Evolutionary conservation across 2,888 invertebrate species (phyloP), one percentile per base, ranked within the genome.

Genomic region (Cheilosia soror): DNA sequence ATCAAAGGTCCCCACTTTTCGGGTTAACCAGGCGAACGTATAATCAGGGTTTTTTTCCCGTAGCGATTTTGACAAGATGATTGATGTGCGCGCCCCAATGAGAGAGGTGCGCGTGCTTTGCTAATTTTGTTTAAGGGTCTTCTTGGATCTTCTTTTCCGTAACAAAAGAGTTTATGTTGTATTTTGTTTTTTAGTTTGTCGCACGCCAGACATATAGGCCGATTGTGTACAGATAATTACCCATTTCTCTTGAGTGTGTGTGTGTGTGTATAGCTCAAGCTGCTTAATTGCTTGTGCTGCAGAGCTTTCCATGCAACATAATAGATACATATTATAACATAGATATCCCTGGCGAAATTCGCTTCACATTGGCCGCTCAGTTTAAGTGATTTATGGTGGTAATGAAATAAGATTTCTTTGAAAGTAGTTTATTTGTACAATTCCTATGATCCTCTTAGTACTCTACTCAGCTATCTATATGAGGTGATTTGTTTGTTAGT

Each of bases 31-130:
- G 76, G 55, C 76, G 55, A 81, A 85, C 85, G 76, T 85, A 81
- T 85, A 81, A 85, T 85, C 85, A 81, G 66, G 40, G 2, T 29
- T 40, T 33, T 81, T 77, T 57, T 60, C 77, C 82, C 69, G 75
- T 87, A 76, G 79, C 82, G 88, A 86, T 87, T 88, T 87, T 88
- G 88, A 88, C 88, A 88, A 88, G 88, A 87, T 89, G 89, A 89
- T 89, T 89, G 88, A 89, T 89, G 88, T 87, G 87, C 87, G 85
- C 87, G 87, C 87, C 87, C 51, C 83, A 86, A 87, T 85, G 72
- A 72, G 81, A 80, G 63, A 81, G 81, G 76, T 85, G 87, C 88
- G 88, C 88, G 88, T 88, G 88, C 88, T 88, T 88, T 87, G 86
- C 87, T 87, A 88, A 88, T 86, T 88, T 87, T 72, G 85, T 81